These are phyloP conservation scores for Sylvilagus bachmani DNA, from an alignment of 2,113 vertebrate species.

Conservation along the genomic window DNA sequence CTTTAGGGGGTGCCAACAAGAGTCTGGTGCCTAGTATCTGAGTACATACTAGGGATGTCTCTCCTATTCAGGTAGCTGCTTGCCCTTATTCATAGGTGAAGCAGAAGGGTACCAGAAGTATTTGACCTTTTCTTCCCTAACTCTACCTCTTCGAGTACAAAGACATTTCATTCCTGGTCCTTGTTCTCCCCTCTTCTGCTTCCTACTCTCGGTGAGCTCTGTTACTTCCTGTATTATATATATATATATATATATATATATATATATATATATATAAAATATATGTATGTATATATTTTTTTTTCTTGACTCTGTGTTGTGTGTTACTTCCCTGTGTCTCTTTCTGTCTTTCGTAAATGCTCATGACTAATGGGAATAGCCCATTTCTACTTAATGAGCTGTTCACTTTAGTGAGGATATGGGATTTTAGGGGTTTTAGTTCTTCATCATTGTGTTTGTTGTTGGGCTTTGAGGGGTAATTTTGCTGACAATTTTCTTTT, in stretches of 20 bases:
- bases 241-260: too few relatives aligned
- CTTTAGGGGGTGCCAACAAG: not conserved
- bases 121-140: not conserved
- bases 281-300: not conserved
- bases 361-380: not conserved
- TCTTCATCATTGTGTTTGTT: constrained; percentile 35
- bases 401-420: not conserved
- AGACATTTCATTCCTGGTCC: not conserved
- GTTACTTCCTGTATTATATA: constrained; percentile 34
- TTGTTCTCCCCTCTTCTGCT: not conserved
- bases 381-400: not conserved
- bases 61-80: not conserved
- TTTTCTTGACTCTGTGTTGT: constrained; percentile 3
- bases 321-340: constrained; percentile 21
- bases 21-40: not conserved
- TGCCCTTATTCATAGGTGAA: not conserved
- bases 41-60: not conserved
- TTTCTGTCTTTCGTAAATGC: constrained; percentile 58
- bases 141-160: not conserved
- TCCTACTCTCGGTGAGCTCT: constrained; percentile 79
- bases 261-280: not conserved
- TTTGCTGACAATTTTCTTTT: constrained; percentile 43
- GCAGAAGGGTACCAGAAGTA: not conserved
- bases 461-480: not conserved
- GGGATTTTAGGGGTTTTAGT: not conserved